Conservation (phyloP, 2,797 vertebrate genomes). For the Saguinus oedipus region DNA sequence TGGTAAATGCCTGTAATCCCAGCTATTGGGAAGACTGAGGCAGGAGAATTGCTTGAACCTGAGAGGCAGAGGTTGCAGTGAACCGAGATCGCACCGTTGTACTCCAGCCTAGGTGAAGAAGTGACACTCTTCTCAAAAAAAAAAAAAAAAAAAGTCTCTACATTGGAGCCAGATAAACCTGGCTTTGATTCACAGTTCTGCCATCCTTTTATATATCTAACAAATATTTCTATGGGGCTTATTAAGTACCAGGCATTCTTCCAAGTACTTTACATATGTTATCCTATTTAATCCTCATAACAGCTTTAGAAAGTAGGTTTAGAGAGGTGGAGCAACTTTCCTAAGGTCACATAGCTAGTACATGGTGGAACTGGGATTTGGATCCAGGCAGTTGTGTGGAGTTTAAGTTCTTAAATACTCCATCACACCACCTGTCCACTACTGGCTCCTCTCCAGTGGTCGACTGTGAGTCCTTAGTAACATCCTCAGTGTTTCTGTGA, state of each 20-base stretch:
- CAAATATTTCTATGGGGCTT: background rate
- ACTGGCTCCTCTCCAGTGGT: background rate
- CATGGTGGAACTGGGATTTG: background rate
- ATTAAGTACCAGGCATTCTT: conserved; percentile 8
- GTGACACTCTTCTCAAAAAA: background rate
- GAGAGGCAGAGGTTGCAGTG: background rate
- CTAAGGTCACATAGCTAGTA: background rate
- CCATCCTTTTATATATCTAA: conserved; percentile 15
- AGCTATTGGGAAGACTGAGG: background rate
- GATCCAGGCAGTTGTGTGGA: background rate
- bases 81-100: background rate
- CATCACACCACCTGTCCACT: background rate
- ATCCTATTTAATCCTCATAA: conserved; percentile 13
- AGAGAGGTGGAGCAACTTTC: conserved; percentile 24
- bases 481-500: background rate
- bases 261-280: conserved; percentile 7
- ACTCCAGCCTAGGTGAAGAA: background rate
- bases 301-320: background rate
- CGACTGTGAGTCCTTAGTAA: background rate
- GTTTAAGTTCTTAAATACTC: background rate
- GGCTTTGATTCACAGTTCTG: conserved; percentile 1
- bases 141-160: background rate
- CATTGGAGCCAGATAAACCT: background rate
- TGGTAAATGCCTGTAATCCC: background rate
- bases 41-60: background rate